These are phyloP conservation scores for Macropodus opercularis DNA, from an alignment of 2,797 vertebrate species.

Conservation along the genomic window DNA sequence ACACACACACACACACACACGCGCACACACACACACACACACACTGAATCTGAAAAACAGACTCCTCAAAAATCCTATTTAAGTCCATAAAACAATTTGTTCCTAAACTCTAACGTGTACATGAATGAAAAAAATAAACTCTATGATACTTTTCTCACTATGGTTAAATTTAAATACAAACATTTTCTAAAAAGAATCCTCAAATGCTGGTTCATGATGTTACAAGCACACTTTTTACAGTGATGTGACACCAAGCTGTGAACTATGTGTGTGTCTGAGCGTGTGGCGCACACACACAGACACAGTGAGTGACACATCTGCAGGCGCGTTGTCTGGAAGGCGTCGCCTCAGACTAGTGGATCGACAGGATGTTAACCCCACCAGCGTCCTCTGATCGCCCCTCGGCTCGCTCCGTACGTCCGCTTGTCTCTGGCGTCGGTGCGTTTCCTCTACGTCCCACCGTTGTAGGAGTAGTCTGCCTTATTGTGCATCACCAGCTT, in stretches of 20 bases:
- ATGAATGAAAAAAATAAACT: constrained; percentile 49
- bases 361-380: constrained; percentile 40
- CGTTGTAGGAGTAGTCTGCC: constrained; percentile 98
- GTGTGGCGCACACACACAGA: constrained; percentile 37
- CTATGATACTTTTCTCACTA: constrained; percentile 23
- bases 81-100: constrained; percentile 47
- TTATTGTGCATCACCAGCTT: constrained; percentile 99
- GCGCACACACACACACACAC: constrained; percentile 6
- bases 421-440: constrained; percentile 14
- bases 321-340: constrained; percentile 17
- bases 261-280: constrained; percentile 17
- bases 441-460: constrained; percentile 82
- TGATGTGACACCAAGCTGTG: not conserved
- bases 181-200: constrained; percentile 34
- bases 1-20: not conserved
- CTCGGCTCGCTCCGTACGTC: constrained; percentile 46
- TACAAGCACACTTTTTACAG: constrained; percentile 36
- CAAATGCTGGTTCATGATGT: constrained; percentile 56
- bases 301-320: constrained; percentile 15
- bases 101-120: constrained; percentile 41
- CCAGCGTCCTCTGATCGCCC: constrained; percentile 38
- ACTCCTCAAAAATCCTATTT: constrained; percentile 14
- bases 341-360: constrained; percentile 32
- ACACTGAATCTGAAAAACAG: constrained; percentile 30
- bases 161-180: too few species aligned